Evolutionary conservation across 2,797 vertebrate genomes (phyloP), one percentile per base, ranked within the genome.

Genomic region (Chelon auratus): DNA sequence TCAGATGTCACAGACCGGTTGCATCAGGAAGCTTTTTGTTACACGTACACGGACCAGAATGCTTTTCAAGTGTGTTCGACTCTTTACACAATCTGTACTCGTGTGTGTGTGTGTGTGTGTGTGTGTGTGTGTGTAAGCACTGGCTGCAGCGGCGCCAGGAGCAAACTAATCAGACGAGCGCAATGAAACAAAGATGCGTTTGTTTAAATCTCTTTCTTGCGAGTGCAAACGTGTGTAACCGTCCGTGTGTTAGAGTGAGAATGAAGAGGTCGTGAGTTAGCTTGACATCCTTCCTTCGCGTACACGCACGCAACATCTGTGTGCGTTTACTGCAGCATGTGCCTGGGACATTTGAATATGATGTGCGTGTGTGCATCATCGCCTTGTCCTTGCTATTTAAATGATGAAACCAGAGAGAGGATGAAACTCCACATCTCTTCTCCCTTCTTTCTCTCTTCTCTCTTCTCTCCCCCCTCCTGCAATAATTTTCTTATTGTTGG

Each of bases 121-220:
- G 43, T 39, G 24, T 54, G 47, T 61, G 39, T 74, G 50, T 65
- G 60, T 62, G 52, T 62, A 9, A 68, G 55, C 51, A 30, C 26
- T 51, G 43, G 40, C 63, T 56, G 43, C 56, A 63, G 61, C 17
- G 0, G 33, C 20, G 36, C 67, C 80, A 67, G 59, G 22, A 73
- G 9, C 39, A 73, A 82, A 80, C 67, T 26, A 52, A 78, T 79
- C 55, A 76, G 33, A 70, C 18, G 57, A 73, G 67, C 11, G 17
- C 62, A 69, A 81, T 78, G 42, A 81, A 64, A 87, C 72, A 82
- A 85, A 82, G 67, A 67, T 70, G 71, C 72, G 68, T 87, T 76
- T 80, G 66, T 71, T 80, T 80, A 58, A 80, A 70, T 64, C 24
- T 59, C 45, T 53, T 52, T 70, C 43, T 68, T 50, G 18, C 20